Evolutionary conservation across 2,113 vertebrate species (phyloP).

Genomic region (Clarias magur): DNA sequence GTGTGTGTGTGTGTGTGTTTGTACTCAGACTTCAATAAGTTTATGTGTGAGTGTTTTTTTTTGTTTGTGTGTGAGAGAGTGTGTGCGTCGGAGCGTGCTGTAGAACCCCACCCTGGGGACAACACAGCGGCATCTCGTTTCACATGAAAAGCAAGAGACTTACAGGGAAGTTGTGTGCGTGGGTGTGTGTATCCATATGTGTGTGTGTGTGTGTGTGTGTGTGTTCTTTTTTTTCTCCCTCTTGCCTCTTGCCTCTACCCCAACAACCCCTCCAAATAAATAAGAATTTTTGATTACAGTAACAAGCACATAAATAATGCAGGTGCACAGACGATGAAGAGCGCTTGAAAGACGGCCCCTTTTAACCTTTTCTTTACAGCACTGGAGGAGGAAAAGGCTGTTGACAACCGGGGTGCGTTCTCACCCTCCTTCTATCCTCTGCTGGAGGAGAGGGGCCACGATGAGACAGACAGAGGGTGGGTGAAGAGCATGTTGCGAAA

Average conservation of each 20-base stretch:
- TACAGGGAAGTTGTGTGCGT: constrained; percentile 52
- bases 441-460: not conserved
- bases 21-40: constrained; percentile 39
- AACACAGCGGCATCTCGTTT: constrained; percentile 70
- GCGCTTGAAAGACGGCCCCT: constrained; percentile 68
- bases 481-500: not conserved
- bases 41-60: constrained; percentile 42
- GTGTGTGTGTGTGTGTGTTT: constrained; percentile 46
- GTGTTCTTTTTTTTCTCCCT: constrained; percentile 15
- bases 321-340: constrained; percentile 65
- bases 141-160: constrained; percentile 71
- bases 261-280: constrained; percentile 63
- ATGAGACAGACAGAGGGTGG: not conserved
- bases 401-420: constrained; percentile 35
- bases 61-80: constrained; percentile 42
- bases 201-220: constrained; percentile 15
- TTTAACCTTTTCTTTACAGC: constrained; percentile 70
- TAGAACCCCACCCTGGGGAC: constrained; percentile 66
- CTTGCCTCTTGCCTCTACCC: constrained; percentile 36
- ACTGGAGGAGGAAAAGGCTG: constrained; percentile 54
- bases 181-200: not conserved
- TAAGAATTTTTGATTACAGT: constrained; percentile 80
- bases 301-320: constrained; percentile 77
- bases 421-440: constrained; percentile 9
- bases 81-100: constrained; percentile 38